Conservation (phyloP, 2,888 invertebrate species). For the Stratiomys singularior region DNA sequence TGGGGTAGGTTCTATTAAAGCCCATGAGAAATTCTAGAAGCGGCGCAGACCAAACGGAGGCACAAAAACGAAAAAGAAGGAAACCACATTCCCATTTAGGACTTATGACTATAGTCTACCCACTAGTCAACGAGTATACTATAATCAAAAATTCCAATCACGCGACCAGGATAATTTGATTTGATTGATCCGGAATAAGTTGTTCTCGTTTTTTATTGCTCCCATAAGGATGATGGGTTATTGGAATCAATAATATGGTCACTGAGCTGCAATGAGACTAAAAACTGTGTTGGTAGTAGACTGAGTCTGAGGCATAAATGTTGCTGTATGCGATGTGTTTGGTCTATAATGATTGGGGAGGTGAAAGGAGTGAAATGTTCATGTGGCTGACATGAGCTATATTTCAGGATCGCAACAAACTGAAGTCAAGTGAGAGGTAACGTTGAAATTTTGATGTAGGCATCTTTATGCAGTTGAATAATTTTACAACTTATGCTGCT, state of each 20-base stretch:
- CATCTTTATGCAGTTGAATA: too few species aligned
- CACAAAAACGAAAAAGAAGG: not conserved
- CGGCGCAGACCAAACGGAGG: too few species aligned
- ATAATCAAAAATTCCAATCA: constrained; percentile 35
- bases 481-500: too few species aligned
- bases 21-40: too few species aligned
- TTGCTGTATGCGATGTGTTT: not conserved
- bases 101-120: not conserved
- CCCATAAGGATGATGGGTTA: not conserved
- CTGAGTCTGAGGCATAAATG: not conserved
- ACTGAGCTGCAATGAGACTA: not conserved
- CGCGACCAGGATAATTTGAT: constrained; percentile 23
- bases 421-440: too few species aligned
- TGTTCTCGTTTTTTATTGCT: not conserved
- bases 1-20: not conserved
- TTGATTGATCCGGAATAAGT: constrained; percentile 28
- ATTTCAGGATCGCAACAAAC: too few species aligned
- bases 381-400: too few species aligned
- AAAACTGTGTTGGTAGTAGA: not conserved
- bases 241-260: constrained; percentile 6
- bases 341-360: not conserved
- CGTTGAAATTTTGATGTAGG: too few species aligned
- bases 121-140: not conserved
- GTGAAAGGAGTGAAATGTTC: too few species aligned
- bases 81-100: not conserved